Conservation (phyloP, 2,113 vertebrate genomes). For the Toxotes jaculatrix region DNA sequence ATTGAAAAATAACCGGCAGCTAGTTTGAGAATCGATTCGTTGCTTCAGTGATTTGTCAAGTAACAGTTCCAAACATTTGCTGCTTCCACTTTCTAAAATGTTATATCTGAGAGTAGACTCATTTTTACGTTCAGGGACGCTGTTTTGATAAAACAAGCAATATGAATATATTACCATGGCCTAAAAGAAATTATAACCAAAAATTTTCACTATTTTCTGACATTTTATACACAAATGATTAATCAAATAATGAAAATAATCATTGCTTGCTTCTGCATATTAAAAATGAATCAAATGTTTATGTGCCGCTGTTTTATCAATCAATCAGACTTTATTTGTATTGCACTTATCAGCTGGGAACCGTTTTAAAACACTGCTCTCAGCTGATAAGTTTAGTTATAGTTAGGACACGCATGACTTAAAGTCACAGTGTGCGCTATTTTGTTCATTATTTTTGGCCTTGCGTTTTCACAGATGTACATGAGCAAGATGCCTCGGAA, state of each 20-base stretch:
- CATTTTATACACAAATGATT: background rate
- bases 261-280: too few species aligned
- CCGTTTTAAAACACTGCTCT: too few species aligned
- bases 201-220: background rate
- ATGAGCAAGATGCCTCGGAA: slow-evolving; percentile 31
- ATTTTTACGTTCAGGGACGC: background rate
- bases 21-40: too few species aligned
- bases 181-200: background rate
- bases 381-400: background rate
- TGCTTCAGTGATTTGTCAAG: too few species aligned
- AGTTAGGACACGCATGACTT: background rate
- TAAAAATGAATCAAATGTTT: too few species aligned
- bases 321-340: too few species aligned
- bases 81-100: too few species aligned
- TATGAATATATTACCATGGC: background rate
- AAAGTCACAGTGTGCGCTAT: background rate
- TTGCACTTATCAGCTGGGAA: too few species aligned
- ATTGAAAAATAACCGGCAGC: too few species aligned
- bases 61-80: too few species aligned
- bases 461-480: slow-evolving; percentile 48
- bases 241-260: background rate
- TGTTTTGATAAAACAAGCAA: too few species aligned
- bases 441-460: background rate
- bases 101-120: background rate
- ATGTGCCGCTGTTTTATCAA: too few species aligned